Base-by-base conservation (phyloP, 2,888 invertebrate species). In the Cerastis leucographa region DNA sequence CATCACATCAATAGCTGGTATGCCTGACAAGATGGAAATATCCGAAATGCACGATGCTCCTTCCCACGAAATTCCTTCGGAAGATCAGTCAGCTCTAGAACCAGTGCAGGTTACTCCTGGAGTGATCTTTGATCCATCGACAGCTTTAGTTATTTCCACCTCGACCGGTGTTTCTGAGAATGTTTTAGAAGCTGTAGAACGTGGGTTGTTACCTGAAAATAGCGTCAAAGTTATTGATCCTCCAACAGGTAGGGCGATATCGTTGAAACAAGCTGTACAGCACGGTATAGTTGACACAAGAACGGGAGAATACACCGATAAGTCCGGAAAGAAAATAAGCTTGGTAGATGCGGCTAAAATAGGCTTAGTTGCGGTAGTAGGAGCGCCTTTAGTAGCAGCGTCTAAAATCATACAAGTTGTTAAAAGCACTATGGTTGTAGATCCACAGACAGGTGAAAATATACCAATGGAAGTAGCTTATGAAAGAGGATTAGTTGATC, bases 391-490 rank as follows among this genome's bases (percentile, higher is more conserved):
- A 71, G 97, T 98, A 9, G 98, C 98, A 9, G 97, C 98, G 2
- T 97, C 98, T 76, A 97, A 97, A 85, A 97, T 98, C 0, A 97
- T 98, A 74, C 97, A 98, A 92, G 97, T 97, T 0, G 97, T 98
- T 8, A 97, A 96, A 85, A 96, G 91, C 83, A 96, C 97, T 7
- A 97, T 98, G 96, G 97, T 98, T 22, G 96, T 97, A 74, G 99
- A 99, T 94, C 98, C 99, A 0, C 97, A 97, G 87, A 98, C 98
- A 1, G 98, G 98, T 6, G 97, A 98, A 91, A 97, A 98, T 90
- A 97, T 99, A 85, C 98, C 98, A 2, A 97, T 98, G 87, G 98
- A 98, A 93, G 98, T 98, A 71, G 99, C 99, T 6, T 97, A 98
- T 85, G 97, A 98, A 91, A 97, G 98, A 80, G 98, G 98, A 12